Conservation (phyloP, 1,140 invertebrate species). For the Campoletis sonorensis region DNA sequence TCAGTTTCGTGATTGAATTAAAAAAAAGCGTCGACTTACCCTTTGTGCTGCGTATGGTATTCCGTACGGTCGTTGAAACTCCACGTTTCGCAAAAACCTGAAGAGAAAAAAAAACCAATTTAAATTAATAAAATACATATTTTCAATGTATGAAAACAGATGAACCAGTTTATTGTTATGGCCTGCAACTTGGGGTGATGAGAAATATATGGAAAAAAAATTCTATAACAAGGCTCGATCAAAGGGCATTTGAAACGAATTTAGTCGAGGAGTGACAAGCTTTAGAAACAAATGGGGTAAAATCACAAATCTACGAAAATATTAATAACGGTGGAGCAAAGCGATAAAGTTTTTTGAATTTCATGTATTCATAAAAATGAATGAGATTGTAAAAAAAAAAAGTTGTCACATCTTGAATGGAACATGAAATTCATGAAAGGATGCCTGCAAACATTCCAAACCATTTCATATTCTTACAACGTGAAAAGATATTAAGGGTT, state of each 20-base stretch:
- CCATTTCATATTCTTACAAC: too few relatives aligned
- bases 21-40: neutral
- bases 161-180: neutral
- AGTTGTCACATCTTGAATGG: too few relatives aligned
- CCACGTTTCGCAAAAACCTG: neutral
- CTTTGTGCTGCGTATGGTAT: neutral
- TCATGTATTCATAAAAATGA: neutral
- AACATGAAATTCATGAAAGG: too few relatives aligned
- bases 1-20: too few relatives aligned
- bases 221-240: neutral
- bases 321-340: neutral
- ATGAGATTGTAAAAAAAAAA: too few relatives aligned
- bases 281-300: neutral
- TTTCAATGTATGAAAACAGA: neutral
- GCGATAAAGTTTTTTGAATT: neutral
- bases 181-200: neutral
- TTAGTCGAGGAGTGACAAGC: neutral
- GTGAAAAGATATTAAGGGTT: neutral
- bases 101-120: neutral
- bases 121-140: neutral
- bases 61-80: conserved; percentile 1
- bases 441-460: too few relatives aligned
- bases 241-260: neutral
- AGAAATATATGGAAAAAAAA: neutral
- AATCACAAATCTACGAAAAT: neutral